phyloP scores from a whole-genome alignment of 2,113 vertebrate species.

The Sebastes fasciatus region DNA sequence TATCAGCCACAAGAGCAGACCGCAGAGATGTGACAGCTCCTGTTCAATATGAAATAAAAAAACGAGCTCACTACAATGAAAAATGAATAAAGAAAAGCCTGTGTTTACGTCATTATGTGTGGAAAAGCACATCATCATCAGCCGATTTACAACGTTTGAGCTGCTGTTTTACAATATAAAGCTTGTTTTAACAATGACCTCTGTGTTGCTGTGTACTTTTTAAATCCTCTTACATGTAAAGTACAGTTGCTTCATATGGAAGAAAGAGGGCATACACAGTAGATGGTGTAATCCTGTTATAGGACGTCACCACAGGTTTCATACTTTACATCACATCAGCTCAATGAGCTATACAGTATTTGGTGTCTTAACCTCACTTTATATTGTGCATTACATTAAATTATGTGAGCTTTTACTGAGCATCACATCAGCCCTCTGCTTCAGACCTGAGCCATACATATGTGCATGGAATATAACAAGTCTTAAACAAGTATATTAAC shows the following conservation, averaged over 20 bases:
- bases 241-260: not conserved
- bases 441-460: not conserved
- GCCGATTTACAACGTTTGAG: slow-evolving; percentile 10
- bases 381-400: not conserved
- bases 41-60: not conserved
- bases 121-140: not conserved
- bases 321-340: not conserved
- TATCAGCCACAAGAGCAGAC: no score
- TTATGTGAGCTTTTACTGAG: not conserved
- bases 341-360: not conserved
- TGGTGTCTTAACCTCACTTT: not conserved
- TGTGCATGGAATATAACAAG: not conserved
- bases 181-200: slow-evolving; percentile 55
- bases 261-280: slow-evolving; percentile 28
- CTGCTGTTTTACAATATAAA: slow-evolving; percentile 4
- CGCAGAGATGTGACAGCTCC: not conserved
- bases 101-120: not conserved
- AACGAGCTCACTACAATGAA: not conserved
- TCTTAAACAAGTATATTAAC: not conserved
- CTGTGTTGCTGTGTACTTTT: slow-evolving; percentile 34
- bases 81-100: not conserved
- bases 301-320: not conserved
- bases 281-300: slow-evolving; percentile 19
- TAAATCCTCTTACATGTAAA: slow-evolving; percentile 55
- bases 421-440: not conserved